Percentiles rank a stretch among this genome's conserved stretches.
Evolutionary conservation across 1,140 invertebrate genomes (phyloP).

Genomic region (Rhagoletis pomonella): DNA sequence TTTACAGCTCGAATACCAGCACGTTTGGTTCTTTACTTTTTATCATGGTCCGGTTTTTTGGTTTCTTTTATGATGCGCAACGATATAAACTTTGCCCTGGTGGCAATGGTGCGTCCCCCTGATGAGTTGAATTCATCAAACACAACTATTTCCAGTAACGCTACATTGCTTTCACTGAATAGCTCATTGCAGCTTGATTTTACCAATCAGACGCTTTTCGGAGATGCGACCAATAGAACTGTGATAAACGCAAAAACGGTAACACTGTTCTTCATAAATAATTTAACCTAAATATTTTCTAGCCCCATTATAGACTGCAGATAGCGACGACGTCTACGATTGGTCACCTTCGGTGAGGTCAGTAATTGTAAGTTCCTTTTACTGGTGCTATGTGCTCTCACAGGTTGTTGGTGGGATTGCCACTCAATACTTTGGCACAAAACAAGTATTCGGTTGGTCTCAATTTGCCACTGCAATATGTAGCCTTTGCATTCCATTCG

Average conservation of each 20-base stretch:
- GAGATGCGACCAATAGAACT: slow-evolving; percentile 58
- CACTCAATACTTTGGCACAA: slow-evolving; percentile 87
- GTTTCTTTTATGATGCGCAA: slow-evolving; percentile 86
- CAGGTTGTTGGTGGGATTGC: slow-evolving; percentile 83
- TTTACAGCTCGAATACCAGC: slow-evolving; percentile 76
- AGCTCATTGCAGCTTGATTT: neutral
- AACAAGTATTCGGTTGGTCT: slow-evolving; percentile 84
- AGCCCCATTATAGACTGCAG: neutral
- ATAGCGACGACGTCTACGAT: slow-evolving; percentile 72
- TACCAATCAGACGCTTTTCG: neutral
- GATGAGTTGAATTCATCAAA: neutral
- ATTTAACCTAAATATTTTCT: neutral
- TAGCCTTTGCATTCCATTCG: slow-evolving; percentile 80
- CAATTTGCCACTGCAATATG: slow-evolving; percentile 82
- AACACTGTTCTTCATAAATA: neutral
- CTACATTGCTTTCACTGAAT: neutral
- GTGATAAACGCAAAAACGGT: slow-evolving; percentile 49
- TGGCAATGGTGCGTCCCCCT: slow-evolving; percentile 78
- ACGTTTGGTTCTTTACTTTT: slow-evolving; percentile 80
- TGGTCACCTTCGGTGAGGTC: slow-evolving; percentile 80
- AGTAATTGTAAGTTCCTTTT: slow-evolving; percentile 81
- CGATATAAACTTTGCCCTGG: slow-evolving; percentile 83
- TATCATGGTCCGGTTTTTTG: slow-evolving; percentile 83
- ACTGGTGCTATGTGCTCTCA: slow-evolving; percentile 83
- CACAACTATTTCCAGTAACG: neutral